Percentiles rank a stretch among this genome's conserved stretches.
These are phyloP conservation scores for Drosophila carrolli DNA, from an alignment of 1,140 invertebrate species.

Conservation along the genomic window DNA sequence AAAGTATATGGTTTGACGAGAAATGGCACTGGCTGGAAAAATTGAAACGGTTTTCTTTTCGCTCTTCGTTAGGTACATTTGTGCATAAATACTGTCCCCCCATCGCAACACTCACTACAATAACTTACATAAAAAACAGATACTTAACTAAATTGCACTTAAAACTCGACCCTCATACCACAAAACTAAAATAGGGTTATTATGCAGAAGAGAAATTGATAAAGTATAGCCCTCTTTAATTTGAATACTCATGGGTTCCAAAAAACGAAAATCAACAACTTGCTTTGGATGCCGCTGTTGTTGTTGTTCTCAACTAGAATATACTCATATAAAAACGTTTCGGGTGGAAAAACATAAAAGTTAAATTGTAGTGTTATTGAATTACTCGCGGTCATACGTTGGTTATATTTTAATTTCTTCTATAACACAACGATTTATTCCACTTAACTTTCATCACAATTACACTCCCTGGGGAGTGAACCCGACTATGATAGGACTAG, in stretches of 20 bases:
- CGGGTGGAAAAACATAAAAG: conserved; percentile 20
- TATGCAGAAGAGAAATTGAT: conserved; percentile 27
- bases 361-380: too few species aligned
- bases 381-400: too few species aligned
- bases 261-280: conserved; percentile 51
- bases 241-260: conserved; percentile 76
- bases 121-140: conserved; percentile 29
- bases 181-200: conserved; percentile 26
- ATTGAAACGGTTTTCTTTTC: conserved; percentile 71
- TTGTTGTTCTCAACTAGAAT: conserved; percentile 78
- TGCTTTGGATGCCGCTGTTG: conserved; percentile 45
- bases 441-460: too few species aligned
- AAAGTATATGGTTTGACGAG: conserved; percentile 31
- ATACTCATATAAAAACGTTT: conserved; percentile 63
- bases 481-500: too few species aligned
- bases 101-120: conserved; percentile 43
- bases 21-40: conserved; percentile 81
- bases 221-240: conserved; percentile 59
- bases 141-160: conserved; percentile 65
- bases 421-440: too few species aligned
- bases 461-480: too few species aligned
- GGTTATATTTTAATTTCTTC: too few species aligned
- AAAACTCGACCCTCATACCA: conserved; percentile 51
- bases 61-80: conserved; percentile 72
- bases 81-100: conserved; percentile 78